Evolutionary conservation across 2,797 vertebrate species (phyloP).

Genomic region (Trematomus bernacchii): DNA sequence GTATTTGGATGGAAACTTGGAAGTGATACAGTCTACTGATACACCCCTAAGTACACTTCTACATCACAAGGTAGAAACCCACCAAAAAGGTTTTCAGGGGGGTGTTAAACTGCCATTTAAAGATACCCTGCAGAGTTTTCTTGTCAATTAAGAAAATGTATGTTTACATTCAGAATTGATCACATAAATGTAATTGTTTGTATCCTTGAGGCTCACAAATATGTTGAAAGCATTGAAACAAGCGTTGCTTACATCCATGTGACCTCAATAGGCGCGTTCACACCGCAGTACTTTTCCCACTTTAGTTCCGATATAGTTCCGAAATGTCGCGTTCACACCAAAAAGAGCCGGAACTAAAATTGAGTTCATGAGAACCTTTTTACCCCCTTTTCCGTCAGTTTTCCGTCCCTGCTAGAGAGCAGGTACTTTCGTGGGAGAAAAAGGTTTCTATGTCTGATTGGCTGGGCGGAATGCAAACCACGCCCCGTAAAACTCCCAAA

Average conservation of each 20-base stretch:
- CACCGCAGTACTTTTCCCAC: too few species aligned
- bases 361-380: too few species aligned
- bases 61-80: background rate
- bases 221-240: background rate
- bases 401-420: too few species aligned
- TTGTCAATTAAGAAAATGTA: background rate
- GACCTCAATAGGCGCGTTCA: too few species aligned
- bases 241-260: background rate
- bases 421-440: too few species aligned
- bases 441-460: too few species aligned
- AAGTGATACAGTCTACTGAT: conserved; percentile 3
- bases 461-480: too few species aligned
- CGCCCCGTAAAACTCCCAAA: too few species aligned
- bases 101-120: conserved; percentile 28
- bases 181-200: conserved; percentile 3
- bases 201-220: background rate
- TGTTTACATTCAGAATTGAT: conserved; percentile 49
- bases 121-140: conserved; percentile 40
- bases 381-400: too few species aligned
- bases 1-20: conserved; percentile 1
- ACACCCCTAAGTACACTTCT: background rate
- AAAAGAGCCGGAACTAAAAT: too few species aligned
- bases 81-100: conserved; percentile 16
- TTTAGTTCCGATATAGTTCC: too few species aligned
- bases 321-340: too few species aligned